Evolutionary conservation across 2,113 vertebrate species (phyloP).

Genomic region (Chionomys nivalis): DNA sequence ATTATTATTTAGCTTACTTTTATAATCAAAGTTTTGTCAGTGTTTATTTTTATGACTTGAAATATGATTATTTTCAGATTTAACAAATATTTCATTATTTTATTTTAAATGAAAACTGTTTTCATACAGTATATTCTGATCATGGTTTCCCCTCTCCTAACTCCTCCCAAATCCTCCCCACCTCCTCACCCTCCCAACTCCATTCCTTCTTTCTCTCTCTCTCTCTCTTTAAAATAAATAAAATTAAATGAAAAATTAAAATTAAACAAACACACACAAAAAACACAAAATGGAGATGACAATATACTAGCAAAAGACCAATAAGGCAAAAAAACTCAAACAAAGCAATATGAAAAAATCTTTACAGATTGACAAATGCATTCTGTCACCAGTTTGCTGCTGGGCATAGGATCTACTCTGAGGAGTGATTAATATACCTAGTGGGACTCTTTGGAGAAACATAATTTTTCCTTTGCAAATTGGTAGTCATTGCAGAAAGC

Average conservation of each 20-base stretch:
- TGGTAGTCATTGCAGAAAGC: neutral
- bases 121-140: neutral
- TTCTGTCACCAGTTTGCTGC: neutral
- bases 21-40: neutral
- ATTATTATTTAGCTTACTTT: neutral
- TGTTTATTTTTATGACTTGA: neutral
- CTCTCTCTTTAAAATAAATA: neutral
- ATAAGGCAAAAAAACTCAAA: neutral
- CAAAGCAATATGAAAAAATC: neutral
- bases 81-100: neutral
- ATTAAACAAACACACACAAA: neutral
- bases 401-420: neutral
- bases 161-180: neutral
- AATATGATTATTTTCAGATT: neutral
- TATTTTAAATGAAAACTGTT: neutral
- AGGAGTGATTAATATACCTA: neutral
- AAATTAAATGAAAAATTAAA: neutral
- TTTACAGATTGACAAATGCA: neutral
- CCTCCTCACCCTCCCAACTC: neutral
- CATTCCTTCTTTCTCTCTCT: neutral
- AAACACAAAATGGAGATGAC: neutral
- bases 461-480: neutral
- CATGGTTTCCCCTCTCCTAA: neutral
- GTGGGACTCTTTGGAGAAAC: neutral
- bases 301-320: neutral